Evolutionary conservation across 2,797 vertebrate species (phyloP), one percentile per base, ranked within the genome.

Genomic region (Lepus townsendii): DNA sequence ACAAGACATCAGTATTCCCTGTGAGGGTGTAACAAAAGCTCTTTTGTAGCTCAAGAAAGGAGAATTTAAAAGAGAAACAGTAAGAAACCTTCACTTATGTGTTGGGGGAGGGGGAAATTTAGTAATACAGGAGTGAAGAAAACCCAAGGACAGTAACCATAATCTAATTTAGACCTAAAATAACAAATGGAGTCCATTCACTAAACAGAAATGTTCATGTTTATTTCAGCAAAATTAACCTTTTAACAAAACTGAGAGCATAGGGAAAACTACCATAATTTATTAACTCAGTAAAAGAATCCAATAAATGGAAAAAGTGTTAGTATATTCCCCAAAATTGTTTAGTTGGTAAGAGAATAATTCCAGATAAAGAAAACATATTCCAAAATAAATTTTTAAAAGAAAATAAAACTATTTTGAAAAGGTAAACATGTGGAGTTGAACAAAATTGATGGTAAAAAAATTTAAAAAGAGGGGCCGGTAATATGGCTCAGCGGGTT

Each of bases 91-190:
- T 77, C n/a, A 95, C 97, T 96, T 93, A 96, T 95, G 76, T 91
- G 1, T 30, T 82, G 93, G 42, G 93, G 76, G 30, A 57, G 68
- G 50, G 83, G 78, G 77, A 30, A 65, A 14, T 47, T 95, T 97
- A 96, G 79, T 88, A 83, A 96, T 47, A 72, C 1, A 96, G 62
- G 50, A 97, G 85, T 95, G 63, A 97, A 95, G 95, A 97, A 97
- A 96, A 97, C 87, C 84, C 95, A 97, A 96, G 87, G 16, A 11
- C 92, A 97, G 76, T 86, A 93, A 93, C 69, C 71, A 72, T 97
- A 96, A 97, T 96, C 88, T 96, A 97, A 97, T 98, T 97, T 98
- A 95, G 30, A 22, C 76, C 92, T 97, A 32, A 96, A 97, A 97
- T 98, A 97, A 97, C 69, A 97, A 98, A 95, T 93, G 96, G 90